These are phyloP conservation scores for Lanius collurio DNA, from an alignment of 2,113 vertebrate species.

Conservation along the genomic window DNA sequence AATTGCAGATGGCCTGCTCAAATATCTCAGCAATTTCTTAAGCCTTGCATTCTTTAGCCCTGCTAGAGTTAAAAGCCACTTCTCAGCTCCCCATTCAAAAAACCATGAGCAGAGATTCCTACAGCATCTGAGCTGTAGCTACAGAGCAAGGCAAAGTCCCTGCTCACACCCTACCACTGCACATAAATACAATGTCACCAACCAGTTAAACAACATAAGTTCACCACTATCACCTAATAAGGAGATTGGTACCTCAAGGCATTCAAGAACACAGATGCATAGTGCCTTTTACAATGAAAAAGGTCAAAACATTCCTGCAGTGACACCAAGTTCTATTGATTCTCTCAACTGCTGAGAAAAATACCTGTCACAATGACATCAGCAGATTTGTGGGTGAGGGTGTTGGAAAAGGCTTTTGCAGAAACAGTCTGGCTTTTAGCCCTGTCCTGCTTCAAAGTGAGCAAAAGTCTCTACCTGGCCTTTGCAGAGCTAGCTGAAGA, in stretches of 20 bases:
- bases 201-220: not conserved
- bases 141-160: not conserved
- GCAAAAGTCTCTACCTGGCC: not conserved
- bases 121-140: not conserved
- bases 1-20: not conserved
- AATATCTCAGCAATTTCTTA: not conserved
- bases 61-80: not conserved
- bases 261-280: not conserved
- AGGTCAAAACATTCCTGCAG: not conserved
- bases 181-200: not conserved
- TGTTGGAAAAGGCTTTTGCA: not conserved
- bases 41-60: not conserved
- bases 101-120: not conserved
- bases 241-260: not conserved
- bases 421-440: not conserved
- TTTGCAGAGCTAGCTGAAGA: not conserved
- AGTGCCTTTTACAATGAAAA: not conserved
- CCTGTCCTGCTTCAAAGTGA: not conserved
- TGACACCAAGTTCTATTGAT: not conserved
- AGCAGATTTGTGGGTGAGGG: not conserved
- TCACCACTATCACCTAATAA: not conserved
- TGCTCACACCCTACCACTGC: not conserved
- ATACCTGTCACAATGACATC: not conserved
- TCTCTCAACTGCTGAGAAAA: not conserved
- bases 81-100: not conserved